A percentile compares a stretch with the other conserved stretches of the same genome.
These are phyloP conservation scores for Lordiphosa fenestrarum DNA, from an alignment of 2,888 invertebrate species.

Conservation along the genomic window DNA sequence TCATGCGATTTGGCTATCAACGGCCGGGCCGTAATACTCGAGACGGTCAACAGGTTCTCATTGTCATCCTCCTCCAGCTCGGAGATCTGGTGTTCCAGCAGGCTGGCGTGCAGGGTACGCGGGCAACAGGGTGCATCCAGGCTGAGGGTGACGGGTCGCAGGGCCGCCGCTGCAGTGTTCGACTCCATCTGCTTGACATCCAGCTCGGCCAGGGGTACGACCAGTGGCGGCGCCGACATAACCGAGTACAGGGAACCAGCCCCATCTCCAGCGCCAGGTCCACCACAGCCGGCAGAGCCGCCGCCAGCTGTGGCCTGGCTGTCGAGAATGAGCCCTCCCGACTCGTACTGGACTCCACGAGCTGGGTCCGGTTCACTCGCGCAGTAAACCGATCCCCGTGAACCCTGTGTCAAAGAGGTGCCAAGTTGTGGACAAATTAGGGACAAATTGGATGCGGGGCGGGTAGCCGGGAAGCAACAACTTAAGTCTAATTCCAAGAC, in stretches of 20 bases:
- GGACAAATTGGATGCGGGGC: not conserved
- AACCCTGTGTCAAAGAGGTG: conserved; percentile 67
- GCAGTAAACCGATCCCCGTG: conserved; percentile 81
- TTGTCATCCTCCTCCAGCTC: conserved; percentile 85
- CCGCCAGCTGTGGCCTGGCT: conserved; percentile 22
- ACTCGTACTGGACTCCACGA: conserved; percentile 81
- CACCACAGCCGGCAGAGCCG: conserved; percentile 62
- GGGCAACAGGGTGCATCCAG: conserved; percentile 80
- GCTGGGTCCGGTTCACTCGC: conserved; percentile 81
- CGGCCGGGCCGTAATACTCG: conserved; percentile 87
- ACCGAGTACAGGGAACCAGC: conserved; percentile 84
- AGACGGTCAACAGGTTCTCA: conserved; percentile 87
- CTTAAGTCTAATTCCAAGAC: conserved; percentile 38
- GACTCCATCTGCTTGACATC: conserved; percentile 77
- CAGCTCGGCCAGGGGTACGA: conserved; percentile 80
- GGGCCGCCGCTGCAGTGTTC: conserved; percentile 67
- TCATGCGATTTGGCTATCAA: conserved; percentile 86
- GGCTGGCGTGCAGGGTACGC: conserved; percentile 79
- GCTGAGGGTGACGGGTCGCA: conserved; percentile 81
- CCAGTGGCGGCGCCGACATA: conserved; percentile 82
- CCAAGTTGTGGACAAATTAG: not conserved
- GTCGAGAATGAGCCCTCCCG: conserved; percentile 79
- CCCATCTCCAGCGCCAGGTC: conserved; percentile 30
- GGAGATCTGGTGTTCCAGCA: conserved; percentile 81
- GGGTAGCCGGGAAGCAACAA: conserved; percentile 42